These are phyloP conservation scores for Poeciliopsis paucimaculata DNA, from an alignment of 2,797 vertebrate genomes.

Conservation along the genomic window DNA sequence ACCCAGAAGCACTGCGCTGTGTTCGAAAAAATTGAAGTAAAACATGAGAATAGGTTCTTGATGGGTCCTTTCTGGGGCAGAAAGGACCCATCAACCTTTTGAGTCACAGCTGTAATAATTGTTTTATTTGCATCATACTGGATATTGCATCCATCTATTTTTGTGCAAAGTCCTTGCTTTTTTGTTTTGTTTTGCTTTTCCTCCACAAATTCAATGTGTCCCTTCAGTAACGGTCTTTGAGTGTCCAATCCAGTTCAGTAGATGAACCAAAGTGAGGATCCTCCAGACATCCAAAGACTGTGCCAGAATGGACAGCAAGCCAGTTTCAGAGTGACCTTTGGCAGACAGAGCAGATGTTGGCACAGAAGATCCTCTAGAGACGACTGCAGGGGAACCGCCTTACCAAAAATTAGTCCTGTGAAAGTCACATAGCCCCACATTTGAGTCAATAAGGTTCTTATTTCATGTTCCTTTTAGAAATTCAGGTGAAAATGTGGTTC, in stretches of 20 bases:
- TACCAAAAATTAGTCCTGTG: neutral
- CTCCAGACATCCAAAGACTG: neutral
- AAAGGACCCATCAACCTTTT: neutral
- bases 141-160: neutral
- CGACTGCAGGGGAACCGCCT: neutral
- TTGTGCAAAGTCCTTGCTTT: neutral
- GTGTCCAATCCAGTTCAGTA: neutral
- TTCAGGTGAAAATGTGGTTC: neutral
- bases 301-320: neutral
- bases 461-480: neutral
- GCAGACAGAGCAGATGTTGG: neutral
- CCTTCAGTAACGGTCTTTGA: neutral
- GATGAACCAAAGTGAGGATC: neutral
- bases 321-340: slow-evolving; percentile 5
- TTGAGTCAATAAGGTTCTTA: neutral
- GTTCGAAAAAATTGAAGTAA: neutral
- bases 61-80: neutral
- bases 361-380: neutral
- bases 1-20: neutral
- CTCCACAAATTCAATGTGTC: neutral
- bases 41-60: neutral
- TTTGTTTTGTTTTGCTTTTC: neutral
- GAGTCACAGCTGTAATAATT: neutral
- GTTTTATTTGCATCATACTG: neutral
- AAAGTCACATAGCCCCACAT: neutral